A percentile compares a stretch with the other conserved stretches of the same genome.
These are phyloP conservation scores for Cassiopea xamachana DNA, from an alignment of 30 jellyfish, hydroid and myxozoan species.

Conservation along the genomic window DNA sequence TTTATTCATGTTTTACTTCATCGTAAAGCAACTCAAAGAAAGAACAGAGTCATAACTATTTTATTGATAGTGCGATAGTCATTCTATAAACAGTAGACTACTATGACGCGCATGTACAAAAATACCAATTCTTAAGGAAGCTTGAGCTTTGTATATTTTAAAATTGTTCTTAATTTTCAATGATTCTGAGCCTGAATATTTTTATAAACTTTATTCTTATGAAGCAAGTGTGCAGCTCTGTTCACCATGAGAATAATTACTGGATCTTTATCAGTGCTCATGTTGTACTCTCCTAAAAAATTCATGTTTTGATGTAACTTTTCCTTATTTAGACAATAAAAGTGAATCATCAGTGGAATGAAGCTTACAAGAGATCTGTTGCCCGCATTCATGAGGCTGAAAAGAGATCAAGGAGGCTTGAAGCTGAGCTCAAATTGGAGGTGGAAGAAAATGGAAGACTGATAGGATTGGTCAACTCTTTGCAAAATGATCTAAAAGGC, in stretches of 20 bases:
- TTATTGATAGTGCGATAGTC: no score
- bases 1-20: no score
- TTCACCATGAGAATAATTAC: no score
- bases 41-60: no score
- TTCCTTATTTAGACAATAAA: constrained; percentile 19
- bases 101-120: not conserved
- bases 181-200: not conserved
- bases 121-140: not conserved
- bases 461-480: constrained; percentile 11
- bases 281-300: no score
- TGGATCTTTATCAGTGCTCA: no score
- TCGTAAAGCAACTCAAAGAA: no score
- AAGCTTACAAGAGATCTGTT: constrained; percentile 23
- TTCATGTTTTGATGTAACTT: no score
- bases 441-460: constrained; percentile 41
- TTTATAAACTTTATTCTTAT: no score
- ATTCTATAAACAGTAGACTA: not conserved
- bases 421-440: constrained; percentile 29
- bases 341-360: constrained; percentile 68
- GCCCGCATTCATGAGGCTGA: constrained; percentile 36
- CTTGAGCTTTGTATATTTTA: not conserved
- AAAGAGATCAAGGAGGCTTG: constrained; percentile 23
- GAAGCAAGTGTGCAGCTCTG: not conserved
- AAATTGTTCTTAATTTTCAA: not conserved
- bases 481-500: constrained; percentile 11